Conservation (phyloP, 2,113 vertebrate species). For the Sminthopsis crassicaudata region DNA sequence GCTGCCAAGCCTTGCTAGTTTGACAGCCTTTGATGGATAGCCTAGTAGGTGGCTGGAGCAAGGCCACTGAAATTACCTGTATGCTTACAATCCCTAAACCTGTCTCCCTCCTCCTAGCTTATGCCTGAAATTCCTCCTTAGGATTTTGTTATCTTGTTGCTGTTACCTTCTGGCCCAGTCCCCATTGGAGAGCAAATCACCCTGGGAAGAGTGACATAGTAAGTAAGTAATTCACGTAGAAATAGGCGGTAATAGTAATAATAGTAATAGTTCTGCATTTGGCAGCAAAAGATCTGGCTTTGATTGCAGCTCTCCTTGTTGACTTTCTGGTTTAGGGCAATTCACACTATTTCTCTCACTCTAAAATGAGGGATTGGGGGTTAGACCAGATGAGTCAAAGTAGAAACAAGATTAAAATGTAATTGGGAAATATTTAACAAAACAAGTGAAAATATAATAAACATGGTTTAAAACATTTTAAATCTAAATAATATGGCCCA, state of each 20-base stretch:
- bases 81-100: background rate
- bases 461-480: background rate
- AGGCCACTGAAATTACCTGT: background rate
- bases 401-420: background rate
- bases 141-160: background rate
- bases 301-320: background rate
- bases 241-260: background rate
- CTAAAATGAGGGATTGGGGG: background rate
- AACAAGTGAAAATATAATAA: background rate
- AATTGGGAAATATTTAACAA: background rate
- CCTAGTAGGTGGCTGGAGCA: background rate
- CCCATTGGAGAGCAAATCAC: background rate
- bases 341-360: background rate
- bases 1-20: background rate
- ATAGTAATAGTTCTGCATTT: background rate
- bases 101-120: background rate
- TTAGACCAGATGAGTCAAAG: background rate
- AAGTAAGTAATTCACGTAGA: background rate
- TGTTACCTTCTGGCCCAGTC: background rate
- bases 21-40: background rate
- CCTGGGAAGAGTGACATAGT: background rate
- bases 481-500: background rate
- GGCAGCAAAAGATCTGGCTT: background rate
- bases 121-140: background rate
- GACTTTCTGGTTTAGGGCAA: background rate